Percentiles rank a stretch among this genome's conserved stretches.
These are phyloP conservation scores for Sebastes goodei DNA, from an alignment of 2,797 vertebrate species.

Conservation along the genomic window DNA sequence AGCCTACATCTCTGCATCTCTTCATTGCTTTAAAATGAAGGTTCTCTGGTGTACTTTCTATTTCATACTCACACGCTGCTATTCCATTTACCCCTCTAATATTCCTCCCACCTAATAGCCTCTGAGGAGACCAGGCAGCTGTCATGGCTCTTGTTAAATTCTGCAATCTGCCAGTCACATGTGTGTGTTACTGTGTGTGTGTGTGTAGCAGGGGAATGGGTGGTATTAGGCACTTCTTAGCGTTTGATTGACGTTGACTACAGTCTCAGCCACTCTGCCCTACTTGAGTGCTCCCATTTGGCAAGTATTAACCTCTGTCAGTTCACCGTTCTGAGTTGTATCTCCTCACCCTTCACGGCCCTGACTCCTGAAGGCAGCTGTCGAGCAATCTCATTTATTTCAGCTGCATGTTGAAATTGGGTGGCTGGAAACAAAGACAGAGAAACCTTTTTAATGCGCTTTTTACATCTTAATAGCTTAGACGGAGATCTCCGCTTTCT, in stretches of 20 bases:
- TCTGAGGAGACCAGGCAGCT: constrained; percentile 26
- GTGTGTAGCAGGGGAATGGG: background rate
- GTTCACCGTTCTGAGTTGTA: constrained; percentile 21
- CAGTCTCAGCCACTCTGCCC: constrained; percentile 47
- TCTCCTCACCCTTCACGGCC: constrained; percentile 42
- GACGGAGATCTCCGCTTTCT: background rate
- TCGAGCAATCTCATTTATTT: constrained; percentile 53
- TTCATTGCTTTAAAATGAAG: constrained; percentile 7
- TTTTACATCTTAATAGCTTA: constrained; percentile 11
- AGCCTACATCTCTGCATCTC: background rate
- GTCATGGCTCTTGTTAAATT: constrained; percentile 40
- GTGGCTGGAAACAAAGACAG: constrained; percentile 12
- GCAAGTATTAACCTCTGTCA: constrained; percentile 61
- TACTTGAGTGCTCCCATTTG: constrained; percentile 49
- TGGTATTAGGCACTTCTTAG: background rate
- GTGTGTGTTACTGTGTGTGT: background rate
- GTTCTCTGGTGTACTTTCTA: background rate
- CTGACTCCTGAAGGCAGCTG: constrained; percentile 20
- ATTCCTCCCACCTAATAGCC: constrained; percentile 36
- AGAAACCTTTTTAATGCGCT: background rate
- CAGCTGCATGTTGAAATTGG: constrained; percentile 33
- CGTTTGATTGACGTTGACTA: constrained; percentile 53
- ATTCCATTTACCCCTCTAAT: constrained; percentile 13
- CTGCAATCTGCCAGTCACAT: constrained; percentile 12
- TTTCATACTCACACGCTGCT: background rate